These are phyloP conservation scores for Rhea pennata DNA, from an alignment of 2,113 vertebrate genomes.

Conservation along the genomic window DNA sequence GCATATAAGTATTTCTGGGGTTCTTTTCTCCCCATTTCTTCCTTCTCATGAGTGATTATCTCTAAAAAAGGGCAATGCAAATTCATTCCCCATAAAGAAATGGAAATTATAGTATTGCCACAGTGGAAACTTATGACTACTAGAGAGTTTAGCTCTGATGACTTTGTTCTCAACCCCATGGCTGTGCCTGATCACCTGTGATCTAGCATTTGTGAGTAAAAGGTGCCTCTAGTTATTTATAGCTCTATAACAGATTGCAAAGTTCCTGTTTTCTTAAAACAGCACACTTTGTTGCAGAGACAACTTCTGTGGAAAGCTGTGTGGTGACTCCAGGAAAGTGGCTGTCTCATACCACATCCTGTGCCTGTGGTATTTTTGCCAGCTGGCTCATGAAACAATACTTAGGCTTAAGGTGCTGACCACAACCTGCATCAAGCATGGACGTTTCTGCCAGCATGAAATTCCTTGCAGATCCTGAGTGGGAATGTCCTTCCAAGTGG, in stretches of 20 bases:
- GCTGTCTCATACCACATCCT: neutral
- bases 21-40: neutral
- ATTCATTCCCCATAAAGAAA: neutral
- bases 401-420: neutral
- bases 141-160: neutral
- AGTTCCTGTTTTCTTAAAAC: neutral
- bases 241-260: neutral
- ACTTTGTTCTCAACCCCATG: neutral
- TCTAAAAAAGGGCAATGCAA: neutral
- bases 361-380: neutral
- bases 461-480: neutral
- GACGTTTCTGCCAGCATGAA: neutral
- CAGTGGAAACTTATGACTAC: neutral
- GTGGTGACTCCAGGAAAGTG: neutral
- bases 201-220: neutral
- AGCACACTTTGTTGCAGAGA: neutral
- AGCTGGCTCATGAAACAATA: neutral
- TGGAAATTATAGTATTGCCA: neutral
- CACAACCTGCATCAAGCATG: neutral
- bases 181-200: neutral
- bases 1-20: neutral
- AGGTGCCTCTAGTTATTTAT: neutral
- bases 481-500: neutral
- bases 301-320: neutral
- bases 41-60: neutral